Conservation (phyloP, 2,888 invertebrate species). For the Chrysodeixis includens region DNA sequence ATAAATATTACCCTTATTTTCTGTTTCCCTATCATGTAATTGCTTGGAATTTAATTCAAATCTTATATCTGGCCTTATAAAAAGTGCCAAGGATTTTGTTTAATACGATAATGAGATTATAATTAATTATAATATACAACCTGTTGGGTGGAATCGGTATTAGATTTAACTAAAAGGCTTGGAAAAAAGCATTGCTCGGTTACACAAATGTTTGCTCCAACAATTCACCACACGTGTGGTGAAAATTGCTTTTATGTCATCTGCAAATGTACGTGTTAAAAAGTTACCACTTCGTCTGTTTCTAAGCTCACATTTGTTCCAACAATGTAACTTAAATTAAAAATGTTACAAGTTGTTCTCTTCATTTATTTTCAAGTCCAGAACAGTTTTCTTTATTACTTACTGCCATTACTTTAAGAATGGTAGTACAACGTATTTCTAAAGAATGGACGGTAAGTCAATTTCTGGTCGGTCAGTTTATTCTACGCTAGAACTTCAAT, state of each 20-base stretch:
- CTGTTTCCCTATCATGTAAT: background rate
- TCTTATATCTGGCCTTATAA: background rate
- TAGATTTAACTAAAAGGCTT: background rate
- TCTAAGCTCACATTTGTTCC: conserved; percentile 5
- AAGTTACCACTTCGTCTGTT: conserved; percentile 17
- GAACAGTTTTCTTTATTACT: conserved; percentile 37
- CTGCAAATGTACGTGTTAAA: background rate
- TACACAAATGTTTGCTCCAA: background rate
- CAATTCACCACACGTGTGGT: background rate
- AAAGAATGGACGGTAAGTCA: conserved; percentile 19
- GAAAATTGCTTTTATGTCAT: background rate
- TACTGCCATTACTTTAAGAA: conserved; percentile 29
- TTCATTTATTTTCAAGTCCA: conserved; percentile 31
- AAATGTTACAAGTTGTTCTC: conserved; percentile 30
- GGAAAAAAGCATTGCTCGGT: background rate
- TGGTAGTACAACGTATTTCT: conserved; percentile 12
- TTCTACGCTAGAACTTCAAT: conserved; percentile 27
- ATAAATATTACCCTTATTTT: background rate
- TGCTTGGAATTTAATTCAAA: background rate
- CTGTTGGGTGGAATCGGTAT: background rate
- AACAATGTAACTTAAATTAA: conserved; percentile 47
- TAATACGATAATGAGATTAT: background rate
- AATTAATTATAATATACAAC: background rate
- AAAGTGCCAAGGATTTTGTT: background rate
- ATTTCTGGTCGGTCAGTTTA: conserved; percentile 24